These are phyloP conservation scores for Pterobdella sp. DNA, from an alignment of 2,888 invertebrate species.

Conservation along the genomic window DNA sequence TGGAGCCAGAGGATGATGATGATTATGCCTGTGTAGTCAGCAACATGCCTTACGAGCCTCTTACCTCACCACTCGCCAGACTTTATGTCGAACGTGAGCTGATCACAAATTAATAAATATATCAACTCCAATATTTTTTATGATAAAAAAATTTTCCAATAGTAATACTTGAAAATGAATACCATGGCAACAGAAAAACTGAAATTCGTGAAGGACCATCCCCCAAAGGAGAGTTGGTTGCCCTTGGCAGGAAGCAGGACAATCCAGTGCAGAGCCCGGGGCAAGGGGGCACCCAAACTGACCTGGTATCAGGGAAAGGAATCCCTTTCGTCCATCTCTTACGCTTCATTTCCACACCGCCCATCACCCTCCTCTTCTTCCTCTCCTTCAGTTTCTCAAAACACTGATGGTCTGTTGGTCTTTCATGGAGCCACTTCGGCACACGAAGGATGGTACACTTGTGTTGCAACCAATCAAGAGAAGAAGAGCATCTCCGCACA, in stretches of 20 bases:
- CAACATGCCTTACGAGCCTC: conserved; percentile 60
- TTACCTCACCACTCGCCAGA: conserved; percentile 58
- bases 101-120: no score
- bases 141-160: no score
- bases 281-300: conserved; percentile 63
- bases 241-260: conserved; percentile 72
- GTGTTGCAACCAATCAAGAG: conserved; percentile 60
- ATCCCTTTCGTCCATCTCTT: background rate
- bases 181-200: conserved; percentile 59
- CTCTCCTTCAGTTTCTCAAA: background rate
- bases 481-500: conserved; percentile 74
- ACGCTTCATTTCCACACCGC: no score
- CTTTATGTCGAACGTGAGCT: conserved; percentile 62
- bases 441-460: conserved; percentile 71
- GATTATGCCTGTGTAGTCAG: conserved; percentile 63
- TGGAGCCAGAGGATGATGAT: conserved; percentile 57
- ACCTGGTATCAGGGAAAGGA: conserved; percentile 60
- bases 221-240: conserved; percentile 73
- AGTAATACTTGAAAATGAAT: background rate
- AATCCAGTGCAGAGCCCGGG: conserved; percentile 83
- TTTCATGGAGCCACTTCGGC: background rate
- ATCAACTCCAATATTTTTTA: no score
- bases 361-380: background rate
- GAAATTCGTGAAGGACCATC: conserved; percentile 66
- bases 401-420: background rate